These are phyloP conservation scores for Melinopterus prodromus DNA, from an alignment of 2,888 invertebrate genomes.

Conservation along the genomic window DNA sequence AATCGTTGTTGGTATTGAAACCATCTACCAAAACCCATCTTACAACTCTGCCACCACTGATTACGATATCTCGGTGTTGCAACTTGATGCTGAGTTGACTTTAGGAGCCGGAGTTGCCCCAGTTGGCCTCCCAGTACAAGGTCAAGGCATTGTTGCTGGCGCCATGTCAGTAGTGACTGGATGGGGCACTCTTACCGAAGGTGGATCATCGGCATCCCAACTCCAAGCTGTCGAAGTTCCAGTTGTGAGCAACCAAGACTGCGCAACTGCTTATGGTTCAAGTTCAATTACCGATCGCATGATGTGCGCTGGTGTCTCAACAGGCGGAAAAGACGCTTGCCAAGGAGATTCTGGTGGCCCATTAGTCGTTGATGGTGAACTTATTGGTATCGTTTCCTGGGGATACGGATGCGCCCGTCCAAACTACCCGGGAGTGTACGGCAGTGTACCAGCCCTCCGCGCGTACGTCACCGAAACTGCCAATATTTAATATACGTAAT, in stretches of 20 bases:
- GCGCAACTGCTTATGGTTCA: constrained; percentile 32
- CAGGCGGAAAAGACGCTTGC: constrained; percentile 33
- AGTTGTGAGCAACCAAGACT: constrained; percentile 38
- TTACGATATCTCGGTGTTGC: constrained; percentile 38
- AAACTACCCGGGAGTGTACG: constrained; percentile 33
- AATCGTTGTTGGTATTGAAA: constrained; percentile 12
- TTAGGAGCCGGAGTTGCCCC: constrained; percentile 25
- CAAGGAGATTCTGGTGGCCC: constrained; percentile 37
- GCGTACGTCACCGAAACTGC: constrained; percentile 15
- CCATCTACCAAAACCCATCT: constrained; percentile 34
- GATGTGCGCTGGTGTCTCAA: constrained; percentile 63
- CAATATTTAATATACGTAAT: constrained; percentile 12
- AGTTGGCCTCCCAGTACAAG: constrained; percentile 26
- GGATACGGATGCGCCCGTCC: constrained; percentile 38
- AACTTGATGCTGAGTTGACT: constrained; percentile 22
- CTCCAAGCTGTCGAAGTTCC: constrained; percentile 42
- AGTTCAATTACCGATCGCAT: constrained; percentile 58
- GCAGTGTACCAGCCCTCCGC: constrained; percentile 28
- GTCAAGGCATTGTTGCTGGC: constrained; percentile 24
- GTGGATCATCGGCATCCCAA: constrained; percentile 31
- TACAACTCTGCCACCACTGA: constrained; percentile 34
- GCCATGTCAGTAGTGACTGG: constrained; percentile 29
- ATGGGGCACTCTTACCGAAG: constrained; percentile 37
- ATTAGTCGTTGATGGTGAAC: constrained; percentile 28
- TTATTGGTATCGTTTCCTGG: constrained; percentile 37